A percentile compares a stretch with the other conserved stretches of the same genome.
Evolutionary conservation across 2,888 invertebrate genomes (phyloP).

Genomic region (Drosophila ezoana): DNA sequence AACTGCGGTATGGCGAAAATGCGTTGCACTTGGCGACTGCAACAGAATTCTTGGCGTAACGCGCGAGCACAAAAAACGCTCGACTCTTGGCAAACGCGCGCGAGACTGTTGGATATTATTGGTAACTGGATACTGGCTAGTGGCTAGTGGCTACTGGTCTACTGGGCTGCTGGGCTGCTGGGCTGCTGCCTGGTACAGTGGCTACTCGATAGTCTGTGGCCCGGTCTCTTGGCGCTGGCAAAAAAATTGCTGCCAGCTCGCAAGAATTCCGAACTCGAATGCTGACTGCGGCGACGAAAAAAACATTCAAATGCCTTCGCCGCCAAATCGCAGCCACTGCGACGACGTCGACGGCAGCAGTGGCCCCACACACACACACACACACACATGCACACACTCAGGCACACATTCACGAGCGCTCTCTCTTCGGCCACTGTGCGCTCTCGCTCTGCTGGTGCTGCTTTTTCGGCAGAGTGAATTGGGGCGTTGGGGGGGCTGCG

Average conservation of each 20-base stretch:
- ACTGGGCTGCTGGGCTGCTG: constrained; percentile 8
- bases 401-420: constrained; percentile 18
- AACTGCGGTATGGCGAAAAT: constrained; percentile 73
- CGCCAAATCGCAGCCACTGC: constrained; percentile 73
- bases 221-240: constrained; percentile 39
- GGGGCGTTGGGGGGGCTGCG: constrained; percentile 40
- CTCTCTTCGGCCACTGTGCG: constrained; percentile 44
- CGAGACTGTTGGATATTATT: constrained; percentile 36
- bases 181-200: constrained; percentile 24
- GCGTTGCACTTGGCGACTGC: constrained; percentile 74
- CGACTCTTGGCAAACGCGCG: constrained; percentile 51
- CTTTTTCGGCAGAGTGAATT: constrained; percentile 14
- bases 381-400: constrained; percentile 5
- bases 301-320: constrained; percentile 84
- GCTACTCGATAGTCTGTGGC: constrained; percentile 33
- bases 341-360: constrained; percentile 35
- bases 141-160: constrained; percentile 8
- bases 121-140: constrained; percentile 26
- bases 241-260: constrained; percentile 85
- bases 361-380: constrained; percentile 37
- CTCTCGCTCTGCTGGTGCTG: constrained; percentile 52
- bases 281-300: constrained; percentile 83
- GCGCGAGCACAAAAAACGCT: constrained; percentile 36
- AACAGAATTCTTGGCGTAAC: constrained; percentile 71
- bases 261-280: constrained; percentile 85